Conservation (phyloP, 2,113 vertebrate species). For the Brevimyrus niger region DNA sequence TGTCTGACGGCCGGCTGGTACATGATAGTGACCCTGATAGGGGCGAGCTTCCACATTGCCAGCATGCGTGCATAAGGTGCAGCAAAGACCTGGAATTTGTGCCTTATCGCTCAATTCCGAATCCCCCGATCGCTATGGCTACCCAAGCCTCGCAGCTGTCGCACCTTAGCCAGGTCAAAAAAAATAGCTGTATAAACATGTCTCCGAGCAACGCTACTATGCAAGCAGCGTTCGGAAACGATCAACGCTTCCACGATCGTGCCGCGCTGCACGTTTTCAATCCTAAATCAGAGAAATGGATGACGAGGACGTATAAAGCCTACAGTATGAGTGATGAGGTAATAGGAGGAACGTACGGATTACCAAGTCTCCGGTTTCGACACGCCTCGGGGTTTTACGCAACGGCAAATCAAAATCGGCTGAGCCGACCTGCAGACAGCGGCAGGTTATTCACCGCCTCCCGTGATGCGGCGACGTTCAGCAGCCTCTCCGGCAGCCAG, state of each 20-base stretch:
- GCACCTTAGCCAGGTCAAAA: background rate
- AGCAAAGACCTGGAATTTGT: background rate
- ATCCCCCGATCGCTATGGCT: background rate
- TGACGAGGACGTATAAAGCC: background rate
- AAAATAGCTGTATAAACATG: background rate
- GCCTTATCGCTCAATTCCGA: background rate
- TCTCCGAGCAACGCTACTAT: background rate
- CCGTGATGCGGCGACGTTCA: background rate
- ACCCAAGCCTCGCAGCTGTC: background rate
- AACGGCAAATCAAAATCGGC: background rate
- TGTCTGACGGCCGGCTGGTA: background rate
- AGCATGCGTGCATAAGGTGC: background rate
- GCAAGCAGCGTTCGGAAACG: background rate
- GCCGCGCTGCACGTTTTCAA: background rate
- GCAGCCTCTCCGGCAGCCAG: background rate
- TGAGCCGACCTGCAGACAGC: background rate
- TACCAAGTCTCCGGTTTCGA: background rate
- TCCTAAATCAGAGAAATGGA: background rate
- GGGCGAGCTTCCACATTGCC: background rate
- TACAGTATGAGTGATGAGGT: background rate
- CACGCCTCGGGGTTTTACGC: background rate
- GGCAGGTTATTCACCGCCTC: slow-evolving; percentile 26
- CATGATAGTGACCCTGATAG: background rate
- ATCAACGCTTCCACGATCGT: background rate
- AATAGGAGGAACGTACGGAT: background rate